Conservation (phyloP, 2,888 invertebrate species). For the Synergus laeviventris region DNA sequence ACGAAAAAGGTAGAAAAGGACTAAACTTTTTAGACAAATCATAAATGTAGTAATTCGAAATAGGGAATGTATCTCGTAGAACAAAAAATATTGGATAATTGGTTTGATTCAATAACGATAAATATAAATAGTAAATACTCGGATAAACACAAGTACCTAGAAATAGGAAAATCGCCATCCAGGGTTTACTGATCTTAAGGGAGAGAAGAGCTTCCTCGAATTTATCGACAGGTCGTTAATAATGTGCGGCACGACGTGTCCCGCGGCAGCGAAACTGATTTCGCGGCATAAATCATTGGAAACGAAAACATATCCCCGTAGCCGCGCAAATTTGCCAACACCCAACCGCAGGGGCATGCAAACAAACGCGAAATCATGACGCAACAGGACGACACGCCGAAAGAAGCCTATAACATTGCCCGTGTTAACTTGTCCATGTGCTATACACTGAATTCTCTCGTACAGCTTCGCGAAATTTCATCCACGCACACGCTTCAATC, state of each 20-base stretch:
- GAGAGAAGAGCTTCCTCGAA: neutral
- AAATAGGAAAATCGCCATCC: neutral
- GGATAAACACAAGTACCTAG: neutral
- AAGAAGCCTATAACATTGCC: constrained; percentile 57
- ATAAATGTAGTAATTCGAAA: neutral
- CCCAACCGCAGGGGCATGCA: constrained; percentile 73
- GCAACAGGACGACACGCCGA: constrained; percentile 61
- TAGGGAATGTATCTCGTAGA: neutral
- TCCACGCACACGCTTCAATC: constrained; percentile 51
- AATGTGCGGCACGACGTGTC: constrained; percentile 64
- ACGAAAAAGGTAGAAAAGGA: no score
- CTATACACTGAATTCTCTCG: constrained; percentile 45
- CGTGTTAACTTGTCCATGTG: constrained; percentile 57
- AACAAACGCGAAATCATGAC: constrained; percentile 75
- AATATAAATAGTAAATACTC: neutral
- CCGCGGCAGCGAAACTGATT: constrained; percentile 65
- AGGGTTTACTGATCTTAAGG: neutral
- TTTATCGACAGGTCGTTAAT: constrained; percentile 63
- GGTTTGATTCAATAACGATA: neutral
- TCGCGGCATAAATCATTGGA: constrained; percentile 75
- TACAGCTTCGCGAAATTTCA: constrained; percentile 39
- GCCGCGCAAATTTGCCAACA: constrained; percentile 76
- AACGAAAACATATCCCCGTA: constrained; percentile 76
- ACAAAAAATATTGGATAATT: neutral
- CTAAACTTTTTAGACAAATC: no score